Conservation (phyloP, 2,888 invertebrate species). For the Thelaira solivaga region DNA sequence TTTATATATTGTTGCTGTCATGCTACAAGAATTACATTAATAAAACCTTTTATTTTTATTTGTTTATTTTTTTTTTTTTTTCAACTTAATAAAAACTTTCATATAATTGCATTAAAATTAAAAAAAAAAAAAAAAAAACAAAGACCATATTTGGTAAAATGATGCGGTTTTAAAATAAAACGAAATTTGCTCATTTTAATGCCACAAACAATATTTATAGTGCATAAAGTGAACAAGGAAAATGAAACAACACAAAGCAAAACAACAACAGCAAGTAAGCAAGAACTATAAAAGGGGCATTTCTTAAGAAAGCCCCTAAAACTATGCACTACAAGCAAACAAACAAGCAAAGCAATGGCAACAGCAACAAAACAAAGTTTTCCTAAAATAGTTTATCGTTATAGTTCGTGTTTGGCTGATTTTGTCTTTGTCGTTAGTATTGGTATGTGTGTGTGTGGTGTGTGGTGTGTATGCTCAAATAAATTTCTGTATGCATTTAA, state of each 20-base stretch:
- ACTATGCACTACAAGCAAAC: constrained; percentile 42
- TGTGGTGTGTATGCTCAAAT: too few relatives aligned
- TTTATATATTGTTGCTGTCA: neutral
- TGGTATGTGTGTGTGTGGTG: neutral
- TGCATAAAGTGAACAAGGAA: neutral
- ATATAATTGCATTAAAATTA: constrained; percentile 43
- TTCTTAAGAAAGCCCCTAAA: constrained; percentile 52
- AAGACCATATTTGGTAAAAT: neutral
- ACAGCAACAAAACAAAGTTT: constrained; percentile 27
- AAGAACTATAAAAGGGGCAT: constrained; percentile 22
- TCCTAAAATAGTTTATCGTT: constrained; percentile 67
- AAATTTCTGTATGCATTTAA: neutral
- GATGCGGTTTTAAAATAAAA: constrained; percentile 52
- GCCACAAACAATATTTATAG: constrained; percentile 40
- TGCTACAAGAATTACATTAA: constrained; percentile 20
- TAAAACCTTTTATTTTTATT: neutral
- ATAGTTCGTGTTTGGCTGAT: constrained; percentile 54
- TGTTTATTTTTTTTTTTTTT: too few relatives aligned
- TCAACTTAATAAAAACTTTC: constrained; percentile 16
- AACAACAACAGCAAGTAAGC: neutral
- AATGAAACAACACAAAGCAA: neutral
- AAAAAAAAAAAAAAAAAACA: neutral
- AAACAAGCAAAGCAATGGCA: too few relatives aligned
- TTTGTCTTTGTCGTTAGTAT: constrained; percentile 21
- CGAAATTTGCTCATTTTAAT: constrained; percentile 53